Evolutionary conservation across 2,888 invertebrate species (phyloP).

Genomic region (Mycogona germanica): DNA sequence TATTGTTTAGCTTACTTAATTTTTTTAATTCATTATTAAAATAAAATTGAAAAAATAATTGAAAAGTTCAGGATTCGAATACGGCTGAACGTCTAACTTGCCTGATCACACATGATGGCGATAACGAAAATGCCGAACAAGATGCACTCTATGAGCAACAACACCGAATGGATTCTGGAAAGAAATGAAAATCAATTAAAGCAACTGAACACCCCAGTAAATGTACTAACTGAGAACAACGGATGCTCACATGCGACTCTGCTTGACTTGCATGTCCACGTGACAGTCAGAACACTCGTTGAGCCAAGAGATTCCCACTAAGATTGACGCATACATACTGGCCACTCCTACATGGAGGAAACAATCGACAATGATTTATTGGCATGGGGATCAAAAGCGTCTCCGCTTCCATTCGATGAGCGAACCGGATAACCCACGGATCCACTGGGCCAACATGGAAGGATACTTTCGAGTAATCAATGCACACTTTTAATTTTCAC

Average conservation of each 20-base stretch:
- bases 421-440: no score
- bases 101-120: slow-evolving; percentile 66
- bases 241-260: slow-evolving; percentile 51
- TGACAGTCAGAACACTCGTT: slow-evolving; percentile 51
- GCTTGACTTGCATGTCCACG: slow-evolving; percentile 49
- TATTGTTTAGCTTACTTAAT: no score
- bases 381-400: background rate
- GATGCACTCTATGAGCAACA: slow-evolving; percentile 63
- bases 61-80: no score
- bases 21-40: no score
- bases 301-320: slow-evolving; percentile 56
- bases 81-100: no score
- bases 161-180: slow-evolving; percentile 64
- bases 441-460: no score
- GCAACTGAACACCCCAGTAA: background rate
- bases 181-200: background rate
- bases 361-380: background rate
- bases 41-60: no score
- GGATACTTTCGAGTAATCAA: no score
- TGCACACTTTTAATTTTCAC: no score
- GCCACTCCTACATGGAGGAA: slow-evolving; percentile 6
- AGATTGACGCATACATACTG: slow-evolving; percentile 14
- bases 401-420: slow-evolving; percentile 23
- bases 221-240: background rate
- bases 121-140: slow-evolving; percentile 79